Percentiles rank a stretch among this genome's conserved stretches.
phyloP scores from a whole-genome alignment of 2,888 invertebrate genomes.

The Callosobruchus maculatus region DNA sequence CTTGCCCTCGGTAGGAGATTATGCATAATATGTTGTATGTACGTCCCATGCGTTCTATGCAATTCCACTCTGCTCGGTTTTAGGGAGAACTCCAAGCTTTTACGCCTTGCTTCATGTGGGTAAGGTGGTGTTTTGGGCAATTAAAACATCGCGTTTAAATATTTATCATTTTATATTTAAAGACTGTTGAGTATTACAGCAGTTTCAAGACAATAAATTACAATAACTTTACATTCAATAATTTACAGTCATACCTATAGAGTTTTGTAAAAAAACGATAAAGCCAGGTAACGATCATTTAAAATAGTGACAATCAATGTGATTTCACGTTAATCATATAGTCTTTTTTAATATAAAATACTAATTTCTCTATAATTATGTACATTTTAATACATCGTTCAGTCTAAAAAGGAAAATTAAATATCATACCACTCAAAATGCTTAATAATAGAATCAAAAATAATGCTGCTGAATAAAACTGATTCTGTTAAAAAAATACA shows the following conservation, averaged over 20 bases:
- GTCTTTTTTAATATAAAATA: slow-evolving; percentile 30
- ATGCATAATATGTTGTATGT: too few species aligned
- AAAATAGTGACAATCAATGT: slow-evolving; percentile 26
- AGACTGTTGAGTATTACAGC: neutral
- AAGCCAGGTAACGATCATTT: slow-evolving; percentile 14
- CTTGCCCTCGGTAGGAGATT: too few species aligned
- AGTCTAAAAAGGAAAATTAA: slow-evolving; percentile 18
- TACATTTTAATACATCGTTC: slow-evolving; percentile 13
- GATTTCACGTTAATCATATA: slow-evolving; percentile 16
- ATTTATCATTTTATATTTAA: neutral
- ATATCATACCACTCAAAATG: slow-evolving; percentile 1
- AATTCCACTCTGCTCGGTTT: too few species aligned
- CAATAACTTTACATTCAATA: neutral
- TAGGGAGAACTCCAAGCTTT: too few species aligned
- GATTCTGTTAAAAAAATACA: slow-evolving; percentile 3
- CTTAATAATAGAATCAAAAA: slow-evolving; percentile 8
- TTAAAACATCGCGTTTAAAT: neutral
- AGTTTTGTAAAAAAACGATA: slow-evolving; percentile 6
- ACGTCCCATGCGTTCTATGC: too few species aligned
- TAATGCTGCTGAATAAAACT: slow-evolving; percentile 18
- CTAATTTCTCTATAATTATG: slow-evolving; percentile 7
- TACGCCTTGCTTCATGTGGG: too few species aligned
- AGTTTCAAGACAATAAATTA: neutral
- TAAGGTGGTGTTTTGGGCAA: neutral
- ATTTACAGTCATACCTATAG: neutral